phyloP scores from a whole-genome alignment of 1,140 invertebrate genomes.

The Neuroterus valhalla region DNA sequence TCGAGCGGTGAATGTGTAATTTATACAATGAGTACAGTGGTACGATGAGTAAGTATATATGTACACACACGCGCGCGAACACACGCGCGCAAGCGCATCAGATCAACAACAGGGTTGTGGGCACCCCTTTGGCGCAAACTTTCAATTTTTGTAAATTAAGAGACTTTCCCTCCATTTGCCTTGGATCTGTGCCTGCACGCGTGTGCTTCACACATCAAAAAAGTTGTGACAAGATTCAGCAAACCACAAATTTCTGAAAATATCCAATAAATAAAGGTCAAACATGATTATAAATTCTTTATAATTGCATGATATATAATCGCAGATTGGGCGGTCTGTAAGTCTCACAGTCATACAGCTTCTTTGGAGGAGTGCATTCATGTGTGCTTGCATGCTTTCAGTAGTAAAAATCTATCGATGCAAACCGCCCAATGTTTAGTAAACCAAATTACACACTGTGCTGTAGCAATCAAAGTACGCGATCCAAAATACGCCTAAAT shows the following conservation, averaged over 20 bases:
- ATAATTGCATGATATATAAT: conserved; percentile 69
- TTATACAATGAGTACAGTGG: conserved; percentile 75
- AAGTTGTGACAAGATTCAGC: conserved; percentile 75
- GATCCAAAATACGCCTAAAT: conserved; percentile 36
- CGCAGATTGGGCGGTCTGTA: conserved; percentile 56
- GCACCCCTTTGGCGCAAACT: neutral
- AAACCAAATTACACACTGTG: conserved; percentile 61
- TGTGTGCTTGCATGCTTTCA: conserved; percentile 6
- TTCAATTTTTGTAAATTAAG: neutral
- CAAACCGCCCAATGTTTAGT: conserved; percentile 59
- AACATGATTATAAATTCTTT: conserved; percentile 72
- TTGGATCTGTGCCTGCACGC: neutral
- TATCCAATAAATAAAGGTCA: conserved; percentile 73
- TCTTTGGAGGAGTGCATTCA: conserved; percentile 18
- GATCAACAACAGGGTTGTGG: conserved; percentile 40
- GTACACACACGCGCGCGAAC: conserved; percentile 48
- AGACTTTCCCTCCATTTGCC: neutral
- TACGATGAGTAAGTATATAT: conserved; percentile 64
- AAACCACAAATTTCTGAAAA: conserved; percentile 76
- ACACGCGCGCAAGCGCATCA: conserved; percentile 42
- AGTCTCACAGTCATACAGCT: conserved; percentile 18
- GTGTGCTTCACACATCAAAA: conserved; percentile 72
- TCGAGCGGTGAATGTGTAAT: conserved; percentile 74
- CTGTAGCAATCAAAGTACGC: conserved; percentile 58
- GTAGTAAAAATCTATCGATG: conserved; percentile 45